Evolutionary conservation across 1,140 invertebrate genomes (phyloP).

Genomic region (Drosophila miranda): DNA sequence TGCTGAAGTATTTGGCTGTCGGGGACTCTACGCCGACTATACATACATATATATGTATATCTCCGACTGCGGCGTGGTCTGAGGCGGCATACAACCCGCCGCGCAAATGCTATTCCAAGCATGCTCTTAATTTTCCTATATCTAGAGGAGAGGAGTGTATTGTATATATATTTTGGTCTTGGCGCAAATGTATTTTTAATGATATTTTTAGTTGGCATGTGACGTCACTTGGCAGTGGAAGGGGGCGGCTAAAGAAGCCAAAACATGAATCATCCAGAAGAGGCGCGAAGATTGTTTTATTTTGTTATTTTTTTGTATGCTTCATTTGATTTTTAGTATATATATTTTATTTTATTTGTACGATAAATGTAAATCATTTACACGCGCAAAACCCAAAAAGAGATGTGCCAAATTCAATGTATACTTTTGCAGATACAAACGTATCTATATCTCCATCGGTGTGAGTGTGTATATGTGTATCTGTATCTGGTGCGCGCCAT

Average conservation of each 20-base stretch:
- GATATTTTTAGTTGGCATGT: constrained; percentile 73
- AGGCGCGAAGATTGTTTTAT: constrained; percentile 31
- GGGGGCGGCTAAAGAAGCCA: constrained; percentile 18
- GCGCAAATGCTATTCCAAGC: constrained; percentile 43
- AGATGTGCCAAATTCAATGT: constrained; percentile 70
- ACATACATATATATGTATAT: constrained; percentile 1
- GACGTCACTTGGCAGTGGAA: constrained; percentile 60
- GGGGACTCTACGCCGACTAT: constrained; percentile 9
- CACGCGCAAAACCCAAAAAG: constrained; percentile 27
- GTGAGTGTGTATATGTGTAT: neutral
- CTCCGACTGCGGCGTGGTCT: constrained; percentile 11
- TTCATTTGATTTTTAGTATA: constrained; percentile 40
- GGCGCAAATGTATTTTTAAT: constrained; percentile 66
- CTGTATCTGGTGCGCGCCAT: constrained; percentile 54
- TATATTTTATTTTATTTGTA: constrained; percentile 42
- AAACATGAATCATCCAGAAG: constrained; percentile 56
- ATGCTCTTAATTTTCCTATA: constrained; percentile 66
- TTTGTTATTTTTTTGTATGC: constrained; percentile 31
- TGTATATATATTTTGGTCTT: constrained; percentile 46
- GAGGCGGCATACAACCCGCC: neutral
- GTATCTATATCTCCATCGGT: constrained; percentile 30
- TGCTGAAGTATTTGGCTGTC: constrained; percentile 1
- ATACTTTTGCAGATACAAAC: constrained; percentile 40
- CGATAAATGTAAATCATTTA: constrained; percentile 55
- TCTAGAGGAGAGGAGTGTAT: constrained; percentile 21